Base-by-base conservation (phyloP, 1,140 invertebrate species). In the Lucilia sericata region DNA sequence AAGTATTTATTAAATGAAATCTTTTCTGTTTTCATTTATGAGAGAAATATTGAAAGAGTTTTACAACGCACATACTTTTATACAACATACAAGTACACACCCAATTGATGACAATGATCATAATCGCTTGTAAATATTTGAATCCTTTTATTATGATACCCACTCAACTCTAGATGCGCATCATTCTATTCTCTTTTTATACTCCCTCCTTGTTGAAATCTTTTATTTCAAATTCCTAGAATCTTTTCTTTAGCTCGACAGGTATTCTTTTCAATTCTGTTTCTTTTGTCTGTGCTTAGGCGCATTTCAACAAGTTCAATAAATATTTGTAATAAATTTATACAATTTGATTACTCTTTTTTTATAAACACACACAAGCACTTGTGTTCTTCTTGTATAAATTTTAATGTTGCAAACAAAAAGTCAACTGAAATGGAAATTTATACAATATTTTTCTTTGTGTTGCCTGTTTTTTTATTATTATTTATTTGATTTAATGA, bases 271-370 rank as follows among this genome's bases (percentile, higher is more conserved):
- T 25, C n/a, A 60, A 60, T n/a, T 60, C 8, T 70, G 9, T 21
- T 25, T 21, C 17, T 10, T 21, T 70, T 21, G n/a, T 42, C 10
- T 19, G n/a, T n/a, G 75, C n/a, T 30, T 74, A 2, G 9, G 21
- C 7, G 74, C 12, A 9, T 36, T 78, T 25, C n/a, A 80, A 80
- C 47, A 80, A 49, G 36, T 80, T 3, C 76, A 49, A 80, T 21
- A 49, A 47, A 80, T 80, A 70, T 80, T 80, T 80, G 76, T 80
- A 80, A 80, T 80, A 80, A 80, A 80, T 80, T 78, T 80, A 19
- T 70, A 60, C 55, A 0, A 17, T 60, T 60, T 70, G 65, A 70
- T 19, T 70, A 70, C 65, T 9, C 5, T 19, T 10, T 2, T 70
- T 42, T 10, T 36, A 36, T 8, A 36, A 36, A 36, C 36, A 36